Evolutionary conservation across 2,113 vertebrate genomes (phyloP), one percentile per base, ranked within the genome.

Genomic region (Scalopus aquaticus): DNA sequence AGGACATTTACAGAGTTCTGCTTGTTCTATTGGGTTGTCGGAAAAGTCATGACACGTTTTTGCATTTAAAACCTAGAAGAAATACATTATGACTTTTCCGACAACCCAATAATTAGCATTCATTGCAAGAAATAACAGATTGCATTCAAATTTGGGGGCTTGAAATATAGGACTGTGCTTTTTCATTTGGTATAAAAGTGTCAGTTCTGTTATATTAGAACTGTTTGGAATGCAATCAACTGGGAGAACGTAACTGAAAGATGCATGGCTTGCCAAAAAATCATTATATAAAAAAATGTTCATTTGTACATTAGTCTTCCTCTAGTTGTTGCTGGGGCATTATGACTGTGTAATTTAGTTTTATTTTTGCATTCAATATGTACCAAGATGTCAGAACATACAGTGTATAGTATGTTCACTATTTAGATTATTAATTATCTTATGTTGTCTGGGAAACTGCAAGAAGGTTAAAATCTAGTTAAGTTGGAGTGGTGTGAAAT

Each of bases 171-270:
- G 98, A 99, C 93, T 98, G 99, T 73, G 98, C 98, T 83, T 99
- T 99, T 95, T 99, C 91, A 98, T 99, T 93, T 98, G 99, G 83
- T 99, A 99, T 98, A 99, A 99, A 98, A 99, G 99, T 60, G 98
- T 99, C 84, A 98, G 98, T 65, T 98, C 98, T 13, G 99, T 99
- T 97, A 99, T 99, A 87, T 98, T 99, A 85, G 99, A 96, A 99
- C 98, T 39, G 98, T 99, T 97, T 99, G 99, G 99, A 99, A 99
- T 87, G 98, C 99, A 87, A 98, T 99, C 96, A 99, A 98, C 97
- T 99, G 99, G 99, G 98, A 99, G 85, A 99, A 99, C 74, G 98
- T 99, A 82, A 98, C 94, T 70, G 98, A 99, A 94, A 99, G 98
- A 97, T 98, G 99, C 0, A 96, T 98, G 86, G 19, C 93, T 70